Base-by-base conservation (phyloP, 2,113 vertebrate species). In the Eublepharis macularius region DNA sequence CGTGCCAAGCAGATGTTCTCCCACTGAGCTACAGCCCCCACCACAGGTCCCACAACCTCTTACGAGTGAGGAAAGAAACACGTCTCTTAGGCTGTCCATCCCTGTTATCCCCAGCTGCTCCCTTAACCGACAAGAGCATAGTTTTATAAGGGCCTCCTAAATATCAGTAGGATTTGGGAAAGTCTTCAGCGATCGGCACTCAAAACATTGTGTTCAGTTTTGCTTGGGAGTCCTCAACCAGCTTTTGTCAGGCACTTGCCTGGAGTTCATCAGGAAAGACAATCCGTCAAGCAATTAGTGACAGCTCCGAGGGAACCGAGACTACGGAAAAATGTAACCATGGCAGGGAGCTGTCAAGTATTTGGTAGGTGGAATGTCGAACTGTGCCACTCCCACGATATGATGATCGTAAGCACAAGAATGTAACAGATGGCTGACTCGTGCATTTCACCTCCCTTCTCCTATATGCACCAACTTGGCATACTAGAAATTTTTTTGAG, bases 181-280 rank as follows among this genome's bases (percentile, higher is more conserved):
- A 90, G 92, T 89, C 83, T 90, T 85, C 88, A 88, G 80, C 29
- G 36, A 84, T 9, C 4, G 4, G 0, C 68, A 82, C 39, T 92
- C 84, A 87, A 21, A 87, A 86, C 91, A 92, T 90, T 83, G 83
- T 47, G 11, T 47, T 80, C 78, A 81, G 74, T 90, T 90, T 80
- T 80, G 83, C 86, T 83, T 80, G 39, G 63, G 81, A 94, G 89
- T 91, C 88, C 75, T 86, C 86, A 80, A 66, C 86, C 87, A 85
- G 70, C 34, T 89, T 51, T 90, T 93, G 90, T 87, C 85, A 91
- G 75, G 81, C 47, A 77, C 60, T 83, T 90, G 79, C 84, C 82
- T 76, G 89, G 76, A 91, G 83, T 89, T 86, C 87, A 89, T 86
- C 88, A 54, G 83, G 91, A 83, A 87, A 88, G 45, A 75, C 76